Base-by-base conservation (phyloP, 2,113 vertebrate genomes). In the Xenopus laevis region DNA sequence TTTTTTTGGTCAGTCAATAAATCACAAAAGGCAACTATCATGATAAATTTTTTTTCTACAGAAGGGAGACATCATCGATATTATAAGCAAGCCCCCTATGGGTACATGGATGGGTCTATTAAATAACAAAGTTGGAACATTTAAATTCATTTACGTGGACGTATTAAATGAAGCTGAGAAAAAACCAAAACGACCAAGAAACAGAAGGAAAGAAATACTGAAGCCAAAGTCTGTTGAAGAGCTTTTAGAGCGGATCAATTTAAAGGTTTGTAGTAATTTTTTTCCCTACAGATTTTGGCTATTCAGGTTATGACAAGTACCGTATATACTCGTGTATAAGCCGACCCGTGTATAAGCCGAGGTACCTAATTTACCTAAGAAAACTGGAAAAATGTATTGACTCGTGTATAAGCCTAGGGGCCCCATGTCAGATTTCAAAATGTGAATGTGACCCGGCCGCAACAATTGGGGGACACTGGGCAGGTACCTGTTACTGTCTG, bases 71-170 rank as follows among this genome's bases (percentile, higher is more conserved):
- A 91, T 99, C 81, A 99, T 99, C 4, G 97, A 99, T 75, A 98
- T 99, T 79, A 99, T 99, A 86, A 99, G 97, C 84, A 99, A 99
- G 78, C 97, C 97, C 0, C 97, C 97, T n/a, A 98, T 99, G 95
- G 97, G 97, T 10, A 99, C 97, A 0, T 99, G 97, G 97, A 99
- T 99, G 97, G 97, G 97, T 10, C 87, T 99, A 58, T 73, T 99
- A 77, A 96, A 97, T 87, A 99, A 99, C 86, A 99, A 99, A 81
- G 97, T 99, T 15, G 97, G 97, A 76, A 99, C 97, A 0, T 99
- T 99, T 89, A 99, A 99, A 82, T 99, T 99, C 84, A 98, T 99
- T 85, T 99, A 99, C 1, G 95, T 99, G 88, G 97, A 99, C 0
- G 95, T 99, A 68, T 87, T 99, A 68, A 93, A 81, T 1, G 96